Evolutionary conservation across 2,797 vertebrate species (phyloP), one percentile per base, ranked within the genome.

Genomic region (Rallus crepitans): DNA sequence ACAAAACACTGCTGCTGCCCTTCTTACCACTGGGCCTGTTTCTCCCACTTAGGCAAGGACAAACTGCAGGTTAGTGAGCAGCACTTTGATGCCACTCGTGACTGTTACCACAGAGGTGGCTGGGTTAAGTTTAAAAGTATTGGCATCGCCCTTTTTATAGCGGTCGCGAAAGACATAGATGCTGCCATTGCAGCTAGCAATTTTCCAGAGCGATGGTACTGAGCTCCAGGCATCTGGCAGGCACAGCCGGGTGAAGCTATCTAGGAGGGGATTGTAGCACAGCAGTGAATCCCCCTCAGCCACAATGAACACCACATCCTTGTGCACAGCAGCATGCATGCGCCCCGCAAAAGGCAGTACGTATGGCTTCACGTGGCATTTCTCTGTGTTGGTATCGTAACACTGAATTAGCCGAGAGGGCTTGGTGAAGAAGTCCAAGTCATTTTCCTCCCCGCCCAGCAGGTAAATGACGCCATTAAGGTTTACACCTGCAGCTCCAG

Each of bases 391-490:
- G 6, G 99, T 99, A 92, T 99, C 99, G 2, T 99, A 99, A 96
- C 99, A 99, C 98, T 99, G 99, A 95, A 99, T 99, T 84, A 99
- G 98, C 42, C 99, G 98, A 33, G 99, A 99, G 1, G 99, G 99
- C 97, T 99, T 99, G 11, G 99, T 99, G 63, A 99, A 99, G 96
- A 99, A 99, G 98, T 99, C 99, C 98, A 99, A 98, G 97, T 99
- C 99, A 1, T 99, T 99, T 97, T 99, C 99, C 93, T 99, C 99
- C 18, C 99, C 99, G 0, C 99, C 99, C 3, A 99, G 98, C 96
- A 99, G 97, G 97, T 99, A 99, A 98, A 99, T 99, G 78, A 99
- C 98, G 45, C 99, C 99, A 2, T 99, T 99, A 93, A 99, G 98
- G 97, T 99, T 99, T 59, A 99, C 99, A 4, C 99, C 99, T 5